Evolutionary conservation across 2,113 vertebrate genomes (phyloP).

Genomic region (Bubo scandiacus): DNA sequence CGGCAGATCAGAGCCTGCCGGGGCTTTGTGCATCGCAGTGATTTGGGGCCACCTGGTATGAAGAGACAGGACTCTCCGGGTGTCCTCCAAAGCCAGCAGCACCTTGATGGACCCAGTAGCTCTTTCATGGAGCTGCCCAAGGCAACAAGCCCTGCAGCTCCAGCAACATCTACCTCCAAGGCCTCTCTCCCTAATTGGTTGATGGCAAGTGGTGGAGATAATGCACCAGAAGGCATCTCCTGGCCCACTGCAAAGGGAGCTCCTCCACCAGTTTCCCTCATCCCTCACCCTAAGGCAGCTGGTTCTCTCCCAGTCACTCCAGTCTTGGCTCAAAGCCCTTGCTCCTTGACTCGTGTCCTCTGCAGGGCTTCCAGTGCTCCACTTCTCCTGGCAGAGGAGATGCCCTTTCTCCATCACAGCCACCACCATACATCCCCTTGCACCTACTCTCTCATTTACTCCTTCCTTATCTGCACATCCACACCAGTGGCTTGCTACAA

Average conservation of each 20-base stretch:
- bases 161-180: background rate
- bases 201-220: background rate
- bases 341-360: background rate
- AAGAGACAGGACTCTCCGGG: background rate
- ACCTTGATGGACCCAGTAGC: background rate
- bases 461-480: background rate
- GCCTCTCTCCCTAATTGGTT: background rate
- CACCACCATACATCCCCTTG: background rate
- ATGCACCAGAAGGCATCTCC: background rate
- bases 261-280: background rate
- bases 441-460: background rate
- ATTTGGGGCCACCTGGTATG: background rate
- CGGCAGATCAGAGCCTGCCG: fast-evolving
- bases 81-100: background rate
- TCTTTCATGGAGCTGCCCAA: background rate
- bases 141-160: background rate
- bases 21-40: background rate
- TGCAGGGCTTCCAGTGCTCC: background rate
- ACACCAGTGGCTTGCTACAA: background rate
- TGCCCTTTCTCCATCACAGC: background rate
- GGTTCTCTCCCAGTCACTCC: background rate
- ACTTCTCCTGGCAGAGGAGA: background rate
- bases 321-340: background rate
- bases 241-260: background rate
- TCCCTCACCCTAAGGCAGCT: background rate